Evolutionary conservation across 2,888 invertebrate genomes (phyloP).

Genomic region (Orchestes rusci): DNA sequence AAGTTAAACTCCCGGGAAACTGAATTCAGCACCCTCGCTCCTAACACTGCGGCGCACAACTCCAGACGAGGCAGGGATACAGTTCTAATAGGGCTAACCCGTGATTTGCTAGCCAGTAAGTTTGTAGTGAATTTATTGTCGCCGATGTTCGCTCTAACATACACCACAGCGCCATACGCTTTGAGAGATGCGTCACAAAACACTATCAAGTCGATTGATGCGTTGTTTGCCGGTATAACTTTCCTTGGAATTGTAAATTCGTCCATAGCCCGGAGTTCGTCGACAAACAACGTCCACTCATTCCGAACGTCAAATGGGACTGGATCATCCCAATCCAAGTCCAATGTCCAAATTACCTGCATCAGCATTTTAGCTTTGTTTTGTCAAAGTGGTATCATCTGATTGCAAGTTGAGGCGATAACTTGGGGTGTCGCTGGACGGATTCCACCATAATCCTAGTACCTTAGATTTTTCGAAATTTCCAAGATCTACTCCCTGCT

Average conservation of each 20-base stretch:
- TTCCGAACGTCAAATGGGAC: neutral
- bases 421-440: neutral
- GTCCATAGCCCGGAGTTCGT: neutral
- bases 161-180: slow-evolving; percentile 1
- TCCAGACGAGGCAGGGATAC: neutral
- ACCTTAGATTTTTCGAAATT: neutral
- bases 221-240: neutral
- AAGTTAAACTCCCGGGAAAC: neutral
- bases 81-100: neutral
- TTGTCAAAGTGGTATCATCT: neutral
- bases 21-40: neutral
- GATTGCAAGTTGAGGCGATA: neutral
- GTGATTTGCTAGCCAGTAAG: neutral
- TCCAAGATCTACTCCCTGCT: neutral
- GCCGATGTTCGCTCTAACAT: neutral
- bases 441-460: neutral
- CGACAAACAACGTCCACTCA: neutral
- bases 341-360: neutral
- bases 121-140: neutral
- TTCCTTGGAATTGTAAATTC: neutral
- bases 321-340: neutral
- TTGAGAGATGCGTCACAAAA: neutral
- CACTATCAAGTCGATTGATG: neutral
- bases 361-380: slow-evolving; percentile 1
- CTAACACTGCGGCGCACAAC: neutral